Evolutionary conservation across 2,888 invertebrate genomes (phyloP), one percentile per base, ranked within the genome.

Genomic region (Alviniconcha strummeri): DNA sequence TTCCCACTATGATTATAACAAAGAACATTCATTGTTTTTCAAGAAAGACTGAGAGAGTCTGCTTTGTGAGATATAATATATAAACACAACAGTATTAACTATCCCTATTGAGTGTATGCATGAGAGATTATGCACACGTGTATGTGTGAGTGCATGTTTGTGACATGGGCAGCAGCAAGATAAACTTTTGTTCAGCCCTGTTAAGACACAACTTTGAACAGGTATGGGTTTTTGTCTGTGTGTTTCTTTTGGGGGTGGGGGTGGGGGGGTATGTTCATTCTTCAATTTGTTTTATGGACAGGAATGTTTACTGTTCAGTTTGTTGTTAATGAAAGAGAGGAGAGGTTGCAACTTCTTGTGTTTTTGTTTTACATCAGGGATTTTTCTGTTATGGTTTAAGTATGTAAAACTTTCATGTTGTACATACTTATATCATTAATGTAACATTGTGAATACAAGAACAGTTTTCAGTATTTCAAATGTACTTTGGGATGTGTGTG

Each of bases 1-100:
- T 19, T 80, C 64, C 5, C 19, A 82, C 74, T 86, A 84, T 74
- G 69, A 83, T 15, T 77, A 80, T 17, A 54, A 15, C 11, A 36
- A 5, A 64, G 19, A 19, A 5, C 11, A 36, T 60, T 9, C 15
- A 17, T 11, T 19, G 13, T 64, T 64, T 11, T 78, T 57, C 13
- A 78, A 78, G 36, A 5, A 57, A 60, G 78, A 78, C 13, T 78
- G 64, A 78, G n/a, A 5, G 36, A 36, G 36, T 36, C 36, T 36
- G 36, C 36, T 36, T 36, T 36, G 36, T 36, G 1, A 36, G 36
- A 36, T 36, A 36, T 36, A 36, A 36, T 36, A 36, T 36, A 36
- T 36, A 36, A 36, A 36, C 36, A 36, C 36, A 36, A 36, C 36
- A 36, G 36, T 36, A 36, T 36, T 36, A 36, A 36, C 36, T 36